Base-by-base conservation (phyloP, 1,140 invertebrate species). In the Arctopsyche grandis region DNA sequence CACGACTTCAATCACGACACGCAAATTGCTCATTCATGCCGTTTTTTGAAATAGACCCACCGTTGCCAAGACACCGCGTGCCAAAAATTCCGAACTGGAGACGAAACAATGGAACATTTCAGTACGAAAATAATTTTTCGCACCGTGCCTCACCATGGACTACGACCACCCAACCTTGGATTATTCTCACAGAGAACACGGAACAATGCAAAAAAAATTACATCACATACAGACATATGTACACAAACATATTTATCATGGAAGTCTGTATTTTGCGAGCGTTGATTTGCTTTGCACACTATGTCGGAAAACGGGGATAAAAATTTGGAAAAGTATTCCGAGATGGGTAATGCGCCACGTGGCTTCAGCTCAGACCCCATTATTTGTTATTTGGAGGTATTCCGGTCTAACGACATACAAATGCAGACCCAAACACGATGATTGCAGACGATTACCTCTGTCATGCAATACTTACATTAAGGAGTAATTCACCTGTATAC, bases 381-480 rank as follows among this genome's bases (percentile, higher is more conserved):
- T 66, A 66, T 66, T 12, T 66, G 21, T 66, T 66, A 66, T 66
- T 66, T 66, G 63, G 14, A 9, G 3, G 24, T 19, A 26, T 66
- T 66, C 24, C 24, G 9, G 4, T 1, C 21, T 21, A 66, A 19
- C 14, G 10, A 66, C 21, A 24, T n/a, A 60, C 21, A 58, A 10
- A n/a, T n/a, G n/a, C n/a, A n/a, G n/a, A 52, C 48, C 3, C 29
- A 38, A 1, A 60, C 56, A 26, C 4, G 63, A 66, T 29, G 63
- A 66, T 66, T 66, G 24, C 10, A 19, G 21, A 66, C 56, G 63
- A 66, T 66, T 66, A 76, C 58, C 16, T n/a, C 58, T 19, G 74
- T 63, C 74, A 76, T 76, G 74, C 74, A 19, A 76, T 76, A 21
- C 56, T 22, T 63, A 44, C 74, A 76, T 76, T 76, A 76, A 46